Evolutionary conservation across 1,140 invertebrate species (phyloP).

Genomic region (Cydia amplana): DNA sequence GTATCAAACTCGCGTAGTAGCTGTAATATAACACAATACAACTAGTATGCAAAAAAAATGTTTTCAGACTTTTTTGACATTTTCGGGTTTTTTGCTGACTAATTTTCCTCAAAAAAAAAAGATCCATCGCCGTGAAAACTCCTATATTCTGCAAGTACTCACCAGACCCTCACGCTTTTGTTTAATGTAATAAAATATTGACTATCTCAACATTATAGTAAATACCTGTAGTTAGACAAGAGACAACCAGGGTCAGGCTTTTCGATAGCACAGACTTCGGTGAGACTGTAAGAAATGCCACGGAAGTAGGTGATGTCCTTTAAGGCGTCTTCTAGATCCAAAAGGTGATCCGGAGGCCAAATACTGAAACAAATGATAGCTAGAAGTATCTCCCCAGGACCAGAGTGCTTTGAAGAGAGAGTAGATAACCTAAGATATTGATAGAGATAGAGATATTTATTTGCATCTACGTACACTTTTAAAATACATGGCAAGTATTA

Average conservation of each 20-base stretch:
- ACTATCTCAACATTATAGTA: not conserved
- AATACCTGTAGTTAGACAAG: conserved; percentile 74
- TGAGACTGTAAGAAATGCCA: conserved; percentile 81
- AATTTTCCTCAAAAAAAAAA: too few species aligned
- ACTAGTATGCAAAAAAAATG: not conserved
- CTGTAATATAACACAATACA: not conserved
- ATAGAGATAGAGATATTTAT: too few species aligned
- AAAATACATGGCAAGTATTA: too few species aligned
- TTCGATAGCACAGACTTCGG: conserved; percentile 79
- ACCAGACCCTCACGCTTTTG: too few species aligned
- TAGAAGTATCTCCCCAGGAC: not conserved
- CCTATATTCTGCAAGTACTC: too few species aligned
- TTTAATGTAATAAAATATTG: too few species aligned
- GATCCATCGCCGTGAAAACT: too few species aligned
- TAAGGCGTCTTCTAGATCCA: conserved; percentile 83
- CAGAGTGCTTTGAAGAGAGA: too few species aligned
- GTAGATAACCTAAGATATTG: too few species aligned
- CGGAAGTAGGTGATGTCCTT: conserved; percentile 84
- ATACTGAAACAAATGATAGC: conserved; percentile 74
- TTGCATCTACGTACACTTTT: too few species aligned
- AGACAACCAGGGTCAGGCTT: conserved; percentile 62
- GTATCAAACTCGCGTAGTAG: conserved; percentile 79
- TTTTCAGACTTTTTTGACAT: not conserved
- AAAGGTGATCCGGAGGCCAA: conserved; percentile 82
- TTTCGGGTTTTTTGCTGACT: too few species aligned